Percentiles rank a stretch among this genome's conserved stretches.
Evolutionary conservation across 2,888 invertebrate species (phyloP).

Genomic region (Cacoxenus indagator): DNA sequence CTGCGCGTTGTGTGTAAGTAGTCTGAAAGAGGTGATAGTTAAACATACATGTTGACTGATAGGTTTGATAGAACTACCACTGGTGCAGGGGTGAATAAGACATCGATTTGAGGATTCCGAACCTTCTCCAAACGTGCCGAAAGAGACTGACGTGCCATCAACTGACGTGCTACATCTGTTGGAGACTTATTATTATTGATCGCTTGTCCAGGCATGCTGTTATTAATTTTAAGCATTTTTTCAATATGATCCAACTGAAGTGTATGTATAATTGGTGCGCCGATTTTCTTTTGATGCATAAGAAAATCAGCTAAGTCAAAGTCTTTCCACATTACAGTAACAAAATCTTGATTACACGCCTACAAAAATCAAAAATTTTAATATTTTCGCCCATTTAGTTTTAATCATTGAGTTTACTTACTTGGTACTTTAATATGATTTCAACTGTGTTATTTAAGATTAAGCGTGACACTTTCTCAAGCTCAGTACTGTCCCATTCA

Average conservation of each 20-base stretch:
- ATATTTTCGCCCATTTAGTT: not conserved
- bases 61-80: not conserved
- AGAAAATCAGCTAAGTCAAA: conserved; percentile 65
- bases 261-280: conserved; percentile 60
- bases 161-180: conserved; percentile 51
- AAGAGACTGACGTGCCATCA: conserved; percentile 53
- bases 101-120: conserved; percentile 42
- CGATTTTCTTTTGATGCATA: conserved; percentile 66
- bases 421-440: conserved; percentile 56
- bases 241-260: conserved; percentile 65
- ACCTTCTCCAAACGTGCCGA: conserved; percentile 57
- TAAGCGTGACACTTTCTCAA: conserved; percentile 56
- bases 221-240: conserved; percentile 55
- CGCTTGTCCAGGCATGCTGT: conserved; percentile 16
- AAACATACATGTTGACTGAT: not conserved
- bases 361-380: conserved; percentile 31
- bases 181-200: conserved; percentile 38
- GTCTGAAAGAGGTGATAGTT: conserved; percentile 15
- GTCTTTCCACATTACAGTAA: conserved; percentile 66
- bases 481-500: conserved; percentile 62
- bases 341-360: conserved; percentile 64
- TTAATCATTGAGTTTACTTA: conserved; percentile 38
- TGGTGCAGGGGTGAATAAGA: not conserved
- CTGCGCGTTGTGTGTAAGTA: conserved; percentile 42
- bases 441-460: conserved; percentile 57